Evolutionary conservation across 2,113 vertebrate genomes (phyloP), one percentile per base, ranked within the genome.

Genomic region (Phrynosoma platyrhinos): DNA sequence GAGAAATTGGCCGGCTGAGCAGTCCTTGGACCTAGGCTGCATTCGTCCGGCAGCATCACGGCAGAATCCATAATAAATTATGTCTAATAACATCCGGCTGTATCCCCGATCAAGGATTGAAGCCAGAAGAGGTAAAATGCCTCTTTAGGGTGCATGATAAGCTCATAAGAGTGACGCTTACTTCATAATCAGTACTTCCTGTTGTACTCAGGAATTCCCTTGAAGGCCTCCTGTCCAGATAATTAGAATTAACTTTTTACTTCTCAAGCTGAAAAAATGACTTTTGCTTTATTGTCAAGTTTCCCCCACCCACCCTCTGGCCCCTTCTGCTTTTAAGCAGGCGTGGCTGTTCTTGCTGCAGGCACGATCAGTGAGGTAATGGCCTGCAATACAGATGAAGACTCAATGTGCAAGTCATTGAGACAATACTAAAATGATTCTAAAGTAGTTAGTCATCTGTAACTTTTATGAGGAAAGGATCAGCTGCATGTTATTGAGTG

Each of bases 161-260:
- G 36, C 36, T 36, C 36, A 36, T 36, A 36, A 93, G 80, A 91
- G 71, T 92, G 90, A 93, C 94, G 93, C 89, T 93, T 93, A 94
- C 92, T 95, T 92, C 94, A 90, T 94, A 94, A 94, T 89, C 90
- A 85, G 83, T 87, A 92, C 91, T 90, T 93, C 92, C 94, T 94
- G 93, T 93, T 94, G 90, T 87, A 93, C 94, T 93, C 93, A 92
- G 93, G 58, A 78, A 90, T 92, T 71, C 92, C 90, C 94, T 95
- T 86, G 89, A 92, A 95, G 90, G 68, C 52, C 75, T 91, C 88
- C 93, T 91, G 93, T 93, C 93, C 93, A 94, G 91, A 89, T 93
- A 93, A 91, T 85, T 69, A 93, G 93, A 95, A 95, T 83, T 77
- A 83, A 68, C 1, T 91, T 87, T 90, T 94, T 64, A 58, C 82